These are phyloP conservation scores for Carassius auratus DNA, from an alignment of 2,113 vertebrate genomes.

Conservation along the genomic window DNA sequence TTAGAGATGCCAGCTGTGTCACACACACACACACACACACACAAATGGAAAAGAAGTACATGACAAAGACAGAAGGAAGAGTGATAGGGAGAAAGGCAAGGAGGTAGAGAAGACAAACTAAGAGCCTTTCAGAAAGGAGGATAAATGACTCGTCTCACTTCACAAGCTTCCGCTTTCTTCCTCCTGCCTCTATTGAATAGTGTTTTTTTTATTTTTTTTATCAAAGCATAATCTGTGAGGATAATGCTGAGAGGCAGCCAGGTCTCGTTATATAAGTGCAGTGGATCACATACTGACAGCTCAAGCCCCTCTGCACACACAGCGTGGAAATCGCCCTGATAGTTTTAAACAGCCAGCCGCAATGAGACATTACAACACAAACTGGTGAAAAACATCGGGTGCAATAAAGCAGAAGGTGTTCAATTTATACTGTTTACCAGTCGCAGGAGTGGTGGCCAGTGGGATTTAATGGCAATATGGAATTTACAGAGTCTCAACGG, in stretches of 20 bases:
- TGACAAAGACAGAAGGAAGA: neutral
- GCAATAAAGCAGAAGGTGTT: conserved; percentile 43
- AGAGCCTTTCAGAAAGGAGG: conserved; percentile 45
- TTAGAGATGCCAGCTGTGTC: conserved; percentile 56
- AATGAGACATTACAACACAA: conserved; percentile 37
- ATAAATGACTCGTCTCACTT: conserved; percentile 55
- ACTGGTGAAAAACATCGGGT: conserved; percentile 29
- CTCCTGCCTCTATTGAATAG: conserved; percentile 37
- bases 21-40: conserved; percentile 38
- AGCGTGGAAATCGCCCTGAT: conserved; percentile 55
- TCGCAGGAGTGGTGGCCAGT: conserved; percentile 38
- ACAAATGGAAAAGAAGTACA: neutral
- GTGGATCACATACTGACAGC: conserved; percentile 52
- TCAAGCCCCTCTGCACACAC: conserved; percentile 48
- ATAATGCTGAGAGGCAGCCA: conserved; percentile 55
- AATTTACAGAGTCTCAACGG: conserved; percentile 44
- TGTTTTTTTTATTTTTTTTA: conserved; percentile 47
- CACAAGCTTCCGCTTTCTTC: conserved; percentile 45
- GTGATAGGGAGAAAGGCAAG: conserved; percentile 23
- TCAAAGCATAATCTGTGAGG: conserved; percentile 53
- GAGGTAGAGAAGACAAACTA: conserved; percentile 10
- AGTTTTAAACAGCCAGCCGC: conserved; percentile 51
- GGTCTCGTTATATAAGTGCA: conserved; percentile 57
- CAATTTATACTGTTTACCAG: conserved; percentile 39
- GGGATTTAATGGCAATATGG: conserved; percentile 46